Percentiles rank a stretch among this genome's conserved stretches.
Conservation (phyloP, 1,140 invertebrate species). For the Drosophila pallidifrons region DNA sequence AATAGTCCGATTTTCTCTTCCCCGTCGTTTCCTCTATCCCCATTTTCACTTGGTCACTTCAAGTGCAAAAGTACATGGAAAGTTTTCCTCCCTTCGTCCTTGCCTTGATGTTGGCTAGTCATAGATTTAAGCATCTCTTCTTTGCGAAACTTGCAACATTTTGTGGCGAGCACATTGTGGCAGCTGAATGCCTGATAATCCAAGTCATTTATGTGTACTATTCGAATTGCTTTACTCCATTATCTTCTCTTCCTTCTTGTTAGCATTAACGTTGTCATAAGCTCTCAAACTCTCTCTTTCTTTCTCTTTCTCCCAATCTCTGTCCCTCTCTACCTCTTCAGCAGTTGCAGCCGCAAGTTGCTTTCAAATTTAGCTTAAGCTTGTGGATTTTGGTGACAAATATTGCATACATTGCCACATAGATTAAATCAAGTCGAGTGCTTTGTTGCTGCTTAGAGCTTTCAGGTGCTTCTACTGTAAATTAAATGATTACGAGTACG, state of each 20-base stretch:
- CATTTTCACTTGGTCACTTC: conserved; percentile 36
- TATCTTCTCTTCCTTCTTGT: background rate
- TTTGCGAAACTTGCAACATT: conserved; percentile 1
- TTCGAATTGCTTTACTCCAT: conserved; percentile 4
- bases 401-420: too few relatives aligned
- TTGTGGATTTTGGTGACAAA: too few relatives aligned
- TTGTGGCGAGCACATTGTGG: conserved; percentile 7
- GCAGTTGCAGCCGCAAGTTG: background rate
- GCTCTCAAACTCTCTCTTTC: background rate
- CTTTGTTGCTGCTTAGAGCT: background rate
- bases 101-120: conserved; percentile 17
- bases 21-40: background rate
- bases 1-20: conserved; percentile 40
- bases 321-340: background rate
- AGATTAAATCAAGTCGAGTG: background rate
- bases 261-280: background rate
- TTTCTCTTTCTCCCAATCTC: background rate
- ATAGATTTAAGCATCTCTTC: conserved; percentile 7
- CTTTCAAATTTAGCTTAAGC: background rate
- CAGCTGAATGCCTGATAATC: conserved; percentile 1
- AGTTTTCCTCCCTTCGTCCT: conserved; percentile 24
- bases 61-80: conserved; percentile 60
- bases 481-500: background rate
- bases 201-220: conserved; percentile 9
- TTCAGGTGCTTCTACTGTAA: background rate